Evolutionary conservation across 2,113 vertebrate genomes (phyloP), one percentile per base, ranked within the genome.

Genomic region (Reinhardtius hippoglossoides): DNA sequence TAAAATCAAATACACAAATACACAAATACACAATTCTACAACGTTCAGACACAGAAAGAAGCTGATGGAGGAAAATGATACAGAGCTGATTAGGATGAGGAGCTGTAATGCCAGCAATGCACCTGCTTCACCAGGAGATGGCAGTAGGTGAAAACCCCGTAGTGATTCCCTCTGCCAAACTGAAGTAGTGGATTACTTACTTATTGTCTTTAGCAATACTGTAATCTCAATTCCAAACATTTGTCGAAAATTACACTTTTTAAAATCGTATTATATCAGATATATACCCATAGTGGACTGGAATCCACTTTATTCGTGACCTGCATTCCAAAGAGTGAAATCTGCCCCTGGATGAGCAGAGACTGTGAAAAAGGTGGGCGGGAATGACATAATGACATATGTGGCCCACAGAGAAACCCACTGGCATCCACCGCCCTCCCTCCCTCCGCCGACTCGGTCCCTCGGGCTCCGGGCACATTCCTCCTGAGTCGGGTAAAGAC

Each of bases 401-500:
- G 5, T 27, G 37, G 23, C 42, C 14, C 16, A 27, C 20, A 4
- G 9, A 5, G 2, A 31, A 62, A 68, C 42, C 26, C 5, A 63
- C 31, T 61, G 23, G 67, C 18, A 50, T n/a, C 4, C 73, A 16
- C 57, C 18, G 31, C 0, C 18, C 24, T 35, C 42, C 40, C 67
- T 64, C n/a, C 40, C 10, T 20, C 66, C 18, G 48, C 31, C 35
- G 40, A 31, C 16, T 50, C 31, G 74, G 5, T 0, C 31, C 31
- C 31, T 31, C 31, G 31, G 31, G 31, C 31, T 31, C 6, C 6
- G 31, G 31, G 58, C 31, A 79, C 81, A 92, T 91, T 88, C 87
- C 76, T 89, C 42, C 52, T 58, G 76, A 52, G 35, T 12, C 86
- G 78, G 69, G 67, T 88, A 84, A 91, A 46, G n/a, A 62, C 37